Base-by-base conservation (phyloP, 1,140 invertebrate genomes). In the Cotesia chilonis region DNA sequence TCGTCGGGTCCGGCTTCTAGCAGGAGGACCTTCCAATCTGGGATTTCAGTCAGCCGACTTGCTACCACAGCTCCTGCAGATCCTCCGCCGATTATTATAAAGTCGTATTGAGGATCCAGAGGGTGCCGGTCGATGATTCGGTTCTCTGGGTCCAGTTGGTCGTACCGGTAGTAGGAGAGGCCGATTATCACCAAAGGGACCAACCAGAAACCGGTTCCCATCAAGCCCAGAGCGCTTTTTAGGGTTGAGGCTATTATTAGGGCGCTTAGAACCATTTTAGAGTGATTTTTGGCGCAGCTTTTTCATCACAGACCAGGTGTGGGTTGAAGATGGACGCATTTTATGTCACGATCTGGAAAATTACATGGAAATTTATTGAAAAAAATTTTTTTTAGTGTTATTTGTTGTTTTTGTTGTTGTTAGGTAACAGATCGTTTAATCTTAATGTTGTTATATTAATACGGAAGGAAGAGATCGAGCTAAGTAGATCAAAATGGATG, bases 1-100 rank as follows among this genome's bases (percentile, higher is more conserved):
- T 98, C 96, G 77, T 97, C 94, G 2, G 93, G 94, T 2, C 96
- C 97, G 5, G 95, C 96, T 88, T 99, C 97, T 28, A 99, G 83
- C 1, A 98, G 87, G 17, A 98, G 87, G 0, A 97, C 92, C 70
- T 91, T 93, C 94, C 94, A 95, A 59, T 91, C 87, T 4, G 90
- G 84, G 10, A 94, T 84, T 82, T 98, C 97, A 0, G 94, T 94
- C 35, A 99, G 85, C 9, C 97, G 90, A 79, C 91, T 97, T 0
- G 97, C 96, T 0, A 99, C 89, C 4, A 99, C 97, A 0, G 95
- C 95, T 0, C 97, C 96, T 0, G 96, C 95, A 0, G 95, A 96
- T 1, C 97, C 97, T 2, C 94, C 96, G 2, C 97, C 97, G 10
- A 99, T 89, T 37, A 95, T 89, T 1, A 96, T 89, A 77, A 96